These are phyloP conservation scores for Synanceia verrucosa DNA, from an alignment of 2,797 vertebrate genomes.

Conservation along the genomic window DNA sequence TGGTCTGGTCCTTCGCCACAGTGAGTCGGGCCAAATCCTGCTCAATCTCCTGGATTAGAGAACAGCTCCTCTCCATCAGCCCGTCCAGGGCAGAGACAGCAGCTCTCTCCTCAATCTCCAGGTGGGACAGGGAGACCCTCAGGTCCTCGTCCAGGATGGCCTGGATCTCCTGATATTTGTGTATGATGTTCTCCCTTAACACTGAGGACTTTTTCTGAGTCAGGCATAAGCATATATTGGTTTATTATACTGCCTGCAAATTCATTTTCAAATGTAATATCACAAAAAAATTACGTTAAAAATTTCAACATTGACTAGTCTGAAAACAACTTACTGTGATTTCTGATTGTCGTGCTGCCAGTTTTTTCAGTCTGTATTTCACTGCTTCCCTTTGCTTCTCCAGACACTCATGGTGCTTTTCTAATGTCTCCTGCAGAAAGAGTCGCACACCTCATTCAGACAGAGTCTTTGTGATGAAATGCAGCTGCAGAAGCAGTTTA, in stretches of 20 bases:
- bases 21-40: constrained; percentile 75
- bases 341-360: constrained; percentile 79
- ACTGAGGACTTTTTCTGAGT: constrained; percentile 75
- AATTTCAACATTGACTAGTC: background rate
- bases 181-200: constrained; percentile 75
- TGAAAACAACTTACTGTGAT: constrained; percentile 68
- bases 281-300: background rate
- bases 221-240: constrained; percentile 33
- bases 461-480: background rate
- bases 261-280: background rate
- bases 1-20: constrained; percentile 44
- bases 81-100: constrained; percentile 72
- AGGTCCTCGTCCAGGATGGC: constrained; percentile 80
- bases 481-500: constrained; percentile 18
- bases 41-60: constrained; percentile 81
- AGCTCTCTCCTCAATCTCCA: constrained; percentile 82
- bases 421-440: constrained; percentile 69
- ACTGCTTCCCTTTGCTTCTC: constrained; percentile 78
- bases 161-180: constrained; percentile 82
- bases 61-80: constrained; percentile 78
- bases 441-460: constrained; percentile 26
- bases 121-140: constrained; percentile 76
- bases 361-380: constrained; percentile 80
- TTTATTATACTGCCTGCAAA: background rate
- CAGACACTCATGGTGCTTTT: constrained; percentile 72